phyloP scores from a whole-genome alignment of 2,888 invertebrate genomes.

The Alloplasta piceator region DNA sequence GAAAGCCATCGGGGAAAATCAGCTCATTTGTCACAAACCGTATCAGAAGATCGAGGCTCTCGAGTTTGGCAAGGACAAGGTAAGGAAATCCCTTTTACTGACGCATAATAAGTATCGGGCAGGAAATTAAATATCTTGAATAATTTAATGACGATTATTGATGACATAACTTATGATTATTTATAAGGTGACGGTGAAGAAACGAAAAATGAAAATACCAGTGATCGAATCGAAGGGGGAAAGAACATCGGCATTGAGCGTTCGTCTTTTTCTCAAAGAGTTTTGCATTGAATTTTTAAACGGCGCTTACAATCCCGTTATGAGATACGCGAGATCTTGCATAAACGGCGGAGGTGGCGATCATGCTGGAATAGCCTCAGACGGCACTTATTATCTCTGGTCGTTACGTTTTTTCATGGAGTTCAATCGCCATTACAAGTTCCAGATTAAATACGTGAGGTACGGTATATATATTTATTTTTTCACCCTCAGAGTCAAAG shows the following conservation, averaged over 20 bases:
- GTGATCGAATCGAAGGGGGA: slow-evolving; percentile 85
- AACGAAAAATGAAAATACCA: slow-evolving; percentile 91
- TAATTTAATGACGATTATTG: neutral
- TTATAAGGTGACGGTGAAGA: slow-evolving; percentile 86
- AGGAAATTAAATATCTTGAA: neutral
- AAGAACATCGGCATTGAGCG: slow-evolving; percentile 92
- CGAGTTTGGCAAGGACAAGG: slow-evolving; percentile 91
- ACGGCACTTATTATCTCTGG: slow-evolving; percentile 98
- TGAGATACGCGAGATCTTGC: slow-evolving; percentile 93
- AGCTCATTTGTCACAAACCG: slow-evolving; percentile 95
- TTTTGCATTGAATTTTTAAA: slow-evolving; percentile 97
- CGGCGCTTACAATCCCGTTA: slow-evolving; percentile 96
- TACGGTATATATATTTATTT: slow-evolving; percentile 77
- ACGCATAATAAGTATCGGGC: neutral
- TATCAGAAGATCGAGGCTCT: slow-evolving; percentile 90
- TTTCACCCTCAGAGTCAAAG: too few species aligned
- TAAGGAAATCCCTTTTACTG: slow-evolving; percentile 66
- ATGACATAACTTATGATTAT: neutral
- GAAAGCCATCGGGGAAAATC: slow-evolving; percentile 94
- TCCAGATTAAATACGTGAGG: slow-evolving; percentile 95
- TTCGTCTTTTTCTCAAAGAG: slow-evolving; percentile 95
- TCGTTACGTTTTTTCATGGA: slow-evolving; percentile 98
- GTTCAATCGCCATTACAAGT: slow-evolving; percentile 95
- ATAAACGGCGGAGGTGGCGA: slow-evolving; percentile 84
- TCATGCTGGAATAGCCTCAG: slow-evolving; percentile 89